Evolutionary conservation across 2,113 vertebrate genomes (phyloP), one percentile per base, ranked within the genome.

Genomic region (Aldabrachelys gigantea): DNA sequence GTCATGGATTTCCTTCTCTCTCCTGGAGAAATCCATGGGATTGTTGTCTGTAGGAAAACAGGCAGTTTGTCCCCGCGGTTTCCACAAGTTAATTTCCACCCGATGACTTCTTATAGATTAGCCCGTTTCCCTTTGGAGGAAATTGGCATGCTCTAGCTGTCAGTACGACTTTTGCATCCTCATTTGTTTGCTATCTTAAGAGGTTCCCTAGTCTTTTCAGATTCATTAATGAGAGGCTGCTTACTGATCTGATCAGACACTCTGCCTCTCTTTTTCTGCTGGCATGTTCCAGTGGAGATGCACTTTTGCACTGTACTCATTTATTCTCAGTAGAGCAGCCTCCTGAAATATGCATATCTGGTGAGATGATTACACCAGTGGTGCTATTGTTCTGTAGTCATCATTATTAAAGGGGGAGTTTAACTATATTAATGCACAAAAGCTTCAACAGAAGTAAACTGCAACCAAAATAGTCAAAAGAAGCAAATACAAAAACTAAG

Each of bases 291-390:
- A 44, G 59, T 41, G 80, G 91, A 93, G 81, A 93, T 84, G 83
- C 54, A 72, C 92, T 82, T 86, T 78, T 88, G 65, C 62, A 47
- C 87, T 35, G 44, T 44, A 44, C 88, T 89, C 14, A 17, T 82
- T 85, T 90, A 53, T 89, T 84, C 88, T 82, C 89, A 72, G 52
- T 75, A 85, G 89, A 82, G 90, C 87, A 96, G 76, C 47, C 93
- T 96, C 90, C 85, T 91, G 91, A 96, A 92, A 94, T 91, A 94
- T 91, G 93, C 88, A 90, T 92, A 96, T 93, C 41, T 88, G 93
- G 59, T 82, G 87, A 72, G 91, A 92, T 72, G 91, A 82, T 87
- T 91, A 82, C 84, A 82, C 81, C 72, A 62, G 50, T 52, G 87
- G 65, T 87, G 59, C 87, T 81, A 78, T 96, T 89, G 89, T 93